Base-by-base conservation (phyloP, 2,888 invertebrate species). In the Amaurobius ferox region DNA sequence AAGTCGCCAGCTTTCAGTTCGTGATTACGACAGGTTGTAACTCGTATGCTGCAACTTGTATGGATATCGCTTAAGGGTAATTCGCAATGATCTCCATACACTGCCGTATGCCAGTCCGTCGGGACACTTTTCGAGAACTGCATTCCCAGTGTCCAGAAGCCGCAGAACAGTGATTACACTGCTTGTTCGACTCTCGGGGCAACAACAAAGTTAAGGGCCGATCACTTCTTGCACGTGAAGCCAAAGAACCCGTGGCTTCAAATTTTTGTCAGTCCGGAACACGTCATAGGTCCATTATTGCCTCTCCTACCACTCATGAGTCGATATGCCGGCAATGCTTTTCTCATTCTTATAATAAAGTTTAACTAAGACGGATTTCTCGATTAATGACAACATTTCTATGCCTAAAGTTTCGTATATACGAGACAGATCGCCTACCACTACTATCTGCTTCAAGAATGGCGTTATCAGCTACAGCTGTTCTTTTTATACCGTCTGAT, bases 181-280 rank as follows among this genome's bases (percentile, higher is more conserved):
- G 72, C 55, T 32, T 72, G 72, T n/a, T 72, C 72, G 55, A 55
- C 72, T 72, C 55, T 72, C 55, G 55, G 28, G 61, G 55, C 48
- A 72, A 64, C 13, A 30, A 19, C 28, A n/a, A 7, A 5, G 77
- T 1, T 66, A 48, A 67, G 67, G 67, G 77, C n/a, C 61, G 23
- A 30, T 39, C 74, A 62, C 55, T 55, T 55, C 55, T 55, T 55
- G 2, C 5, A 55, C 23, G 35, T 68, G 30, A 32, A n/a, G 26
- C 35, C 39, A 29, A 77, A 77, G 66, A 66, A 39, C 66, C 48
- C n/a, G 39, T 64, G 26, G 28, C 26, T 70, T 70, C 55, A 23
- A 55, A 23, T 55, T 55, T 64, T 16, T 64, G 3, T 29, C 64
- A 64, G 29, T 29, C 13, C 64, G n/a, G 30, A 64, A 64, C 29